Percentiles rank a stretch among this genome's conserved stretches.
Conservation (phyloP, 2,797 vertebrate genomes). For the Adrianichthys oophorus region DNA sequence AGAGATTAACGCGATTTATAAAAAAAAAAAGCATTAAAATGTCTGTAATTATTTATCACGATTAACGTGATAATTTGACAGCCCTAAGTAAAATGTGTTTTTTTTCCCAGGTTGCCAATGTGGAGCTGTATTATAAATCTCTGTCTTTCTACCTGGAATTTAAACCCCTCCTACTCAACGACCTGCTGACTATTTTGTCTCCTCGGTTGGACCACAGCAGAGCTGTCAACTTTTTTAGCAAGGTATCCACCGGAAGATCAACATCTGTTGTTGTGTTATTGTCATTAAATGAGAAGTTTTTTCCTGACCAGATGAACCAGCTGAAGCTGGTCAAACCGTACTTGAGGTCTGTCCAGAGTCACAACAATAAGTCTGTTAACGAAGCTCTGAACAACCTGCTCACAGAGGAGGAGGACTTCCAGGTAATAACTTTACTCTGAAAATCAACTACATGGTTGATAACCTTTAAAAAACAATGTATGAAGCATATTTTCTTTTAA, state of each 20-base stretch:
- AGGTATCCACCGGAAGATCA: slow-evolving; percentile 69
- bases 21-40: too few relatives aligned
- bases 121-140: slow-evolving; percentile 92
- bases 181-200: slow-evolving; percentile 86
- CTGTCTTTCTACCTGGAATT: slow-evolving; percentile 90
- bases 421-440: slow-evolving; percentile 69
- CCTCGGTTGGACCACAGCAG: slow-evolving; percentile 89
- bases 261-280: accelerated
- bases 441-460: background rate
- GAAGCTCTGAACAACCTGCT: slow-evolving; percentile 90
- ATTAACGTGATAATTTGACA: too few relatives aligned
- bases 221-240: slow-evolving; percentile 86
- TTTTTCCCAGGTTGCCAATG: slow-evolving; percentile 84
- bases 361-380: slow-evolving; percentile 91
- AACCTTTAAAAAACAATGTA: background rate
- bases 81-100: background rate
- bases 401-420: slow-evolving; percentile 91
- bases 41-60: too few relatives aligned
- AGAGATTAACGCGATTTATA: too few relatives aligned
- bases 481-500: too few relatives aligned
- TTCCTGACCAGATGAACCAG: slow-evolving; percentile 78
- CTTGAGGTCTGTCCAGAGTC: slow-evolving; percentile 89
- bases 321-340: slow-evolving; percentile 90
- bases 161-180: slow-evolving; percentile 89
- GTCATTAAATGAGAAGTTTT: background rate